These are phyloP conservation scores for Oreochromis grahami DNA, from an alignment of 2,797 vertebrate genomes.

Conservation along the genomic window DNA sequence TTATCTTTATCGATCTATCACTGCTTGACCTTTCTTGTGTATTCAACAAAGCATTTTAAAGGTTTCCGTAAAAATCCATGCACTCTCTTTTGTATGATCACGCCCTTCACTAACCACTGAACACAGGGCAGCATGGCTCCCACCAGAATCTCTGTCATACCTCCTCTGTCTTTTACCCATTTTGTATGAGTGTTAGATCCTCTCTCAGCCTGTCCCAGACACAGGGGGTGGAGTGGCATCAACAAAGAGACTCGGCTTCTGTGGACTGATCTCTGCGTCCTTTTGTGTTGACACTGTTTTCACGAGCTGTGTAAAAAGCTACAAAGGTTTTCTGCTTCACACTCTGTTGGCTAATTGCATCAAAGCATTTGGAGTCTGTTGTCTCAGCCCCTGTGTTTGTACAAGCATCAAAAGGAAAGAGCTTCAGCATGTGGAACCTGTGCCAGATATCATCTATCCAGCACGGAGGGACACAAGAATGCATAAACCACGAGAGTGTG, in stretches of 20 bases:
- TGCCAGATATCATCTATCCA: slow-evolving; percentile 59
- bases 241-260: slow-evolving; percentile 45
- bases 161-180: not conserved
- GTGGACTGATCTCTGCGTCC: slow-evolving; percentile 53
- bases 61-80: slow-evolving; percentile 27
- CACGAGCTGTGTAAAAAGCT: slow-evolving; percentile 46
- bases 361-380: slow-evolving; percentile 63
- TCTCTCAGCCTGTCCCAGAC: slow-evolving; percentile 37
- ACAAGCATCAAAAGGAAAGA: slow-evolving; percentile 59
- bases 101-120: slow-evolving; percentile 44
- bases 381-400: slow-evolving; percentile 58
- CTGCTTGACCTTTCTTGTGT: slow-evolving; percentile 57
- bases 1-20: slow-evolving; percentile 50
- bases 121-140: slow-evolving; percentile 20
- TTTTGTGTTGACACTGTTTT: slow-evolving; percentile 61
- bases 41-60: slow-evolving; percentile 56
- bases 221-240: slow-evolving; percentile 37
- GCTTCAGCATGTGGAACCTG: slow-evolving; percentile 35
- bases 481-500: slow-evolving; percentile 31
- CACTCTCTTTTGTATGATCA: slow-evolving; percentile 41
- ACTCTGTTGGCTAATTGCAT: slow-evolving; percentile 73
- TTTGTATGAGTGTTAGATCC: slow-evolving; percentile 18
- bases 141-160: slow-evolving; percentile 28
- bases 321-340: slow-evolving; percentile 74
- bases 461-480: slow-evolving; percentile 28